Evolutionary conservation across 2,113 vertebrate species (phyloP), one percentile per base, ranked within the genome.

Genomic region (Scatophagus argus): DNA sequence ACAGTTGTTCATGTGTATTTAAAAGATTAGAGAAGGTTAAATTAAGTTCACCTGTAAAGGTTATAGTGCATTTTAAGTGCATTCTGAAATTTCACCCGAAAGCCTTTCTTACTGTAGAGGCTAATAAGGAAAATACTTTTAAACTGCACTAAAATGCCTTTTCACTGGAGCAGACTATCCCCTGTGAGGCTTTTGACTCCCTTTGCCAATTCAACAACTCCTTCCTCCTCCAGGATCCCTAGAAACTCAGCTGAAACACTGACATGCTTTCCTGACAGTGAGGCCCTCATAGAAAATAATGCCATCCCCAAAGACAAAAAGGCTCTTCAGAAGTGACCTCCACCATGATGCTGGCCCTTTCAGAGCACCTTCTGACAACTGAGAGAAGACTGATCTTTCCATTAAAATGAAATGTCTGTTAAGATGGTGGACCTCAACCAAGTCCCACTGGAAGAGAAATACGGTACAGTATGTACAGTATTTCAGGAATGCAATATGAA

Each of bases 131-230:
- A 55, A 11, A 61, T 21, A 39, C 25, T 66, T 51, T 49, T 51
- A 6, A 64, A 34, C 29, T 21, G 36, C 29, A 36, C n/a, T 16
- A 55, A 69, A 44, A 5, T 0, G 2, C 21, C 10, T 21, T 21
- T 13, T 46, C n/a, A 39, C 12, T 47, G 62, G 31, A 14, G 31
- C 60, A 67, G 43, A 67, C 32, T 19, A 25, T 39, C 32, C 58
- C 41, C 23, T 4, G n/a, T 38, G 29, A 55, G 8, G 49, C 17
- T 68, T 68, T 62, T 34, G 47, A 60, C 9, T 77, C 38, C 43
- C 19, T 58, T 31, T 36, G n/a, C 41, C 31, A 47, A 56, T 7
- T 6, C 52, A 66, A 39, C 41, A 67, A 17, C 13, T 54, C 21
- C 47, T 54, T 13, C 47, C 19, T 52, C 44, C 70, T 47, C n/a